Percentiles rank a stretch among this genome's conserved stretches.
These are phyloP conservation scores for Melinaea marsaeus DNA, from an alignment of 2,888 invertebrate genomes.

Conservation along the genomic window DNA sequence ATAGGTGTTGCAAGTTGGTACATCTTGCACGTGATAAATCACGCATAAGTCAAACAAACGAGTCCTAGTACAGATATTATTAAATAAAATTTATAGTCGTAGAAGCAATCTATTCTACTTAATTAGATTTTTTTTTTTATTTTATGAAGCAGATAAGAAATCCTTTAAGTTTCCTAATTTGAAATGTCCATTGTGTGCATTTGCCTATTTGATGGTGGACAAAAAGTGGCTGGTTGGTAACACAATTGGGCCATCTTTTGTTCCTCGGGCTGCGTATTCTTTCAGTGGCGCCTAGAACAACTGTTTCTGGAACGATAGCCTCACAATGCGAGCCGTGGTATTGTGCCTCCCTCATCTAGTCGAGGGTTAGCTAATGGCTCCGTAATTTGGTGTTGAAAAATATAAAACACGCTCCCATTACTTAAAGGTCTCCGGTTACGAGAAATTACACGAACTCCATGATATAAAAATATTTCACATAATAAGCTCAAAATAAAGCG, in stretches of 20 bases:
- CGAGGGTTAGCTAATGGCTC: slow-evolving; percentile 53
- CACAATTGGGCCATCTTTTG: slow-evolving; percentile 60
- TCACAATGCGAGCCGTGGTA: slow-evolving; percentile 53
- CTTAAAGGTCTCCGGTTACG: slow-evolving; percentile 20
- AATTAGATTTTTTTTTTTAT: not conserved
- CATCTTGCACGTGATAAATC: too few species aligned
- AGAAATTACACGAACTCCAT: slow-evolving; percentile 22
- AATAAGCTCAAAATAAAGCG: slow-evolving; percentile 29
- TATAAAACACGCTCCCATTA: slow-evolving; percentile 18
- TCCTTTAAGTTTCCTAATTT: slow-evolving; percentile 32
- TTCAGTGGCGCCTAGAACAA: slow-evolving; percentile 51
- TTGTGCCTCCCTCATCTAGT: slow-evolving; percentile 59
- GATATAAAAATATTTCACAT: slow-evolving; percentile 23
- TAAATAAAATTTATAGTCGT: too few species aligned
- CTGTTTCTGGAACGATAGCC: slow-evolving; percentile 59
- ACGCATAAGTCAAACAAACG: too few species aligned
- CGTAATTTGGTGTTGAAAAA: slow-evolving; percentile 42
- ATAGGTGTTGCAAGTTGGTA: too few species aligned
- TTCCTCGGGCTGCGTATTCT: slow-evolving; percentile 48
- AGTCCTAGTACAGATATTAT: too few species aligned
- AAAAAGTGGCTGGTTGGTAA: slow-evolving; percentile 52
- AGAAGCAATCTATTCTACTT: too few species aligned
- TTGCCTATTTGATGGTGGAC: slow-evolving; percentile 50
- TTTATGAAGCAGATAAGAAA: slow-evolving; percentile 24
- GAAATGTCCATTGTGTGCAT: slow-evolving; percentile 47